Evolutionary conservation across 2,888 invertebrate species (phyloP), one percentile per base, ranked within the genome.

Genomic region (Listrodromus nycthemerus): DNA sequence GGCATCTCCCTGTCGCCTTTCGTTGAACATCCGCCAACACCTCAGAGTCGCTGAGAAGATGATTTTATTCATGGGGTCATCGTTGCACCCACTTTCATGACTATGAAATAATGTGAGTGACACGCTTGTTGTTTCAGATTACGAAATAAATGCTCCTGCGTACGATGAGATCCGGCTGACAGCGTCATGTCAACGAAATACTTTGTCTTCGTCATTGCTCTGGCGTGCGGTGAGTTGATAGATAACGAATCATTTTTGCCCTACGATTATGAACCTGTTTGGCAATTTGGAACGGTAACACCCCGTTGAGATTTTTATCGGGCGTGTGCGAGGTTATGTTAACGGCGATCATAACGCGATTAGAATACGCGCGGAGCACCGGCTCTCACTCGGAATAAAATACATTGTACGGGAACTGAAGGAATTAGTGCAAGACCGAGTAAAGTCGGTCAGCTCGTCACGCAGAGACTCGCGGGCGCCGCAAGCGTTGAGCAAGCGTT

Each of bases 81-180:
- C 10, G 37, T 37, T 37, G 24, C 76, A 55, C 7, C 19, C n/a
- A 52, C 37, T 19, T 58, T 50, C 21, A 73, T 73, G 76, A 48
- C n/a, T 66, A 27, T 19, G 30, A 30, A 70, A 33, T 50, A 77
- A 73, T 77, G 21, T 13, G 45, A 16, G 33, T 4, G 50, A 21
- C 30, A 5, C n/a, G 45, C 80, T 77, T 67, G 30, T 83, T 86
- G 80, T 91, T 91, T 66, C 90, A 92, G 92, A 87, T 89, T 88
- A 83, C 66, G 80, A 85, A 87, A 85, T 88, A 87, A 79, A 82
- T 84, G 87, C 55, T 78, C 63, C 74, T 82, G 55, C 88, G 82
- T 89, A 92, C 89, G 87, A 92, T 92, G 93, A 91, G 85, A 92
- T 89, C 88, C 87, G 84, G 85, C 80, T 90, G 87, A 90, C 80